Base-by-base conservation (phyloP, 2,888 invertebrate species). In the Thymelicus sylvestris region DNA sequence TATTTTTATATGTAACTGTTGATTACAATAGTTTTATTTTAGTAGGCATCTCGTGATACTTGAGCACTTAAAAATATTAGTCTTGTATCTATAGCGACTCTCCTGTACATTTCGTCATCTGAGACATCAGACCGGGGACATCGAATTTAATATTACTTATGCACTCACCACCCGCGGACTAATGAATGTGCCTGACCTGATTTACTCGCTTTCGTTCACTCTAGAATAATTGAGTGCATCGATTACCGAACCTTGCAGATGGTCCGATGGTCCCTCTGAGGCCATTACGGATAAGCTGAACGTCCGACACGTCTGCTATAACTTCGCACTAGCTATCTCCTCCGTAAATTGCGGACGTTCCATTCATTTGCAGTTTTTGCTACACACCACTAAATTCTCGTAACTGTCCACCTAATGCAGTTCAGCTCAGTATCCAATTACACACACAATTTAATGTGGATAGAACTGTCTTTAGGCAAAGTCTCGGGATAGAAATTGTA, bases 201-300 rank as follows among this genome's bases (percentile, higher is more conserved):
- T 70, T 70, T 59, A 69, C 64, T 48, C 31, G 68, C 57, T 65
- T 65, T 70, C 70, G 70, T 65, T 70, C 60, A 69, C 69, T 70
- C 65, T 50, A 70, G 70, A 70, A 70, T 70, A 65, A 70, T 65
- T 65, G 60, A 70, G 65, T 65, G 70, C 70, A 70, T 70, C 70
- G 70, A 70, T 65, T 70, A 65, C 65, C 39, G 60, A 70, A 59
- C 65, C 65, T 39, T 63, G 69, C 48, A 44, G 48, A 69, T 69
- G 69, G 70, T 70, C 70, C 64, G 48, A 69, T 69, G 69, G 70
- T 70, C 70, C 69, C 65, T 70, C 59, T 0, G 69, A 59, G 70
- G 60, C 65, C 65, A 65, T 70, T 70, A 48, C 64, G 57, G 57
- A 57, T 68, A 48, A 61, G 62, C 62, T 15, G 12, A 10, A 41